A percentile compares a stretch with the other conserved stretches of the same genome.
These are phyloP conservation scores for Trisateles emortualis DNA, from an alignment of 2,888 invertebrate genomes.

Conservation along the genomic window DNA sequence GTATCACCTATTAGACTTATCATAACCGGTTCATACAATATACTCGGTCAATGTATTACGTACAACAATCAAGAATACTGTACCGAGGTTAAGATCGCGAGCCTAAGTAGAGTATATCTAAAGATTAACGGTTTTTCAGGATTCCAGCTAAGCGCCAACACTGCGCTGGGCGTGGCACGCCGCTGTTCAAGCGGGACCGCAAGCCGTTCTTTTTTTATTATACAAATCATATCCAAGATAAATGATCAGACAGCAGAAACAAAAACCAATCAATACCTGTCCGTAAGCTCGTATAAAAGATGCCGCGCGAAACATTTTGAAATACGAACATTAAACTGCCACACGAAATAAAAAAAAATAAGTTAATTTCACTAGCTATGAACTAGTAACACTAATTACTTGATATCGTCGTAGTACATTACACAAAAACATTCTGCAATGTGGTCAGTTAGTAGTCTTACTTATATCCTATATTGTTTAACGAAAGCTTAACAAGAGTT, in stretches of 20 bases:
- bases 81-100: slow-evolving; percentile 70
- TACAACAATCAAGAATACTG: slow-evolving; percentile 58
- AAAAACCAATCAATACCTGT: slow-evolving; percentile 62
- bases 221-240: slow-evolving; percentile 31
- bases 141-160: slow-evolving; percentile 55
- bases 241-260: slow-evolving; percentile 29
- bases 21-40: slow-evolving; percentile 56
- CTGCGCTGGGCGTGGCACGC: slow-evolving; percentile 23
- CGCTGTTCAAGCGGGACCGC: slow-evolving; percentile 19
- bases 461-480: slow-evolving; percentile 70
- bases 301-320: slow-evolving; percentile 77
- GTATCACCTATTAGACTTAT: slow-evolving; percentile 32
- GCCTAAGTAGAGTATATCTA: slow-evolving; percentile 68
- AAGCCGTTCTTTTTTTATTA: slow-evolving; percentile 27
- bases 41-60: slow-evolving; percentile 46
- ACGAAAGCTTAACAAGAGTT: slow-evolving; percentile 62
- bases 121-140: slow-evolving; percentile 77
- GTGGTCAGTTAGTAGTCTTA: slow-evolving; percentile 47
- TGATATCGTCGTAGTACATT: slow-evolving; percentile 21
- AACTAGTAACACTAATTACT: slow-evolving; percentile 19
- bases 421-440: slow-evolving; percentile 45
- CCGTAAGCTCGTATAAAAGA: slow-evolving; percentile 78
- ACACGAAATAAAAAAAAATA: slow-evolving; percentile 24
- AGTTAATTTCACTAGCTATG: slow-evolving; percentile 17
- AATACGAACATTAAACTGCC: slow-evolving; percentile 50